phyloP scores from a whole-genome alignment of 2,888 invertebrate genomes.

The Stenchaetothrips biformis region DNA sequence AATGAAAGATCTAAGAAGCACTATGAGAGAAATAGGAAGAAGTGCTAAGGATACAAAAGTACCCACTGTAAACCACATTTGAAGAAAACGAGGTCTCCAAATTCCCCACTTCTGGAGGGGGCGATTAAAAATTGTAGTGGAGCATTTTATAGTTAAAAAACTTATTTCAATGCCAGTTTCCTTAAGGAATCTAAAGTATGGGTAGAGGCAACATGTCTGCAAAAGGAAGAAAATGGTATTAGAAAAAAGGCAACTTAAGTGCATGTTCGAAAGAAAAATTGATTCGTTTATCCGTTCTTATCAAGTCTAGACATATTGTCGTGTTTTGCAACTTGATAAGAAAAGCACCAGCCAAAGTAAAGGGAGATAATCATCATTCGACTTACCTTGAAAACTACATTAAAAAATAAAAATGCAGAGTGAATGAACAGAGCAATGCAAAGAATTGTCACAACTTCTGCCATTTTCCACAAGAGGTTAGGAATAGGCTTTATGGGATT shows the following conservation, averaged over 20 bases:
- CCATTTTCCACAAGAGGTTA: neutral
- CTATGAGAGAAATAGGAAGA: conserved; percentile 57
- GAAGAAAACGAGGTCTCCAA: conserved; percentile 55
- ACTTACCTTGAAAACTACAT: conserved; percentile 74
- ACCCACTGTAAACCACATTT: conserved; percentile 70
- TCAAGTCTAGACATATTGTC: neutral
- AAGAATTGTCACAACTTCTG: neutral
- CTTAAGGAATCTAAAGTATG: conserved; percentile 70
- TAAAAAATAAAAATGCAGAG: conserved; percentile 68
- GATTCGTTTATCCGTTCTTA: neutral
- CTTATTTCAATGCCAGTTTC: conserved; percentile 70
- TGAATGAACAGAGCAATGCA: conserved; percentile 48
- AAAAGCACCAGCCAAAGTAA: neutral
- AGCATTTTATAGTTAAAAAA: conserved; percentile 69
- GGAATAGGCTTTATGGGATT: neutral
- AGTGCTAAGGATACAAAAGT: conserved; percentile 55
- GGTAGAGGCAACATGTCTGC: conserved; percentile 79
- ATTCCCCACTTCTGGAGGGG: conserved; percentile 69
- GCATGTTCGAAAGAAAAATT: neutral
- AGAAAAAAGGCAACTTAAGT: too few relatives aligned
- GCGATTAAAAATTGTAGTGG: conserved; percentile 72
- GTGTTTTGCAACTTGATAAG: neutral
- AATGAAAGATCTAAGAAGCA: neutral
- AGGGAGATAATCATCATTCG: neutral
- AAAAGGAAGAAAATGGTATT: conserved; percentile 42